phyloP scores from a whole-genome alignment of 2,888 invertebrate species.

The Rotaria socialis region DNA sequence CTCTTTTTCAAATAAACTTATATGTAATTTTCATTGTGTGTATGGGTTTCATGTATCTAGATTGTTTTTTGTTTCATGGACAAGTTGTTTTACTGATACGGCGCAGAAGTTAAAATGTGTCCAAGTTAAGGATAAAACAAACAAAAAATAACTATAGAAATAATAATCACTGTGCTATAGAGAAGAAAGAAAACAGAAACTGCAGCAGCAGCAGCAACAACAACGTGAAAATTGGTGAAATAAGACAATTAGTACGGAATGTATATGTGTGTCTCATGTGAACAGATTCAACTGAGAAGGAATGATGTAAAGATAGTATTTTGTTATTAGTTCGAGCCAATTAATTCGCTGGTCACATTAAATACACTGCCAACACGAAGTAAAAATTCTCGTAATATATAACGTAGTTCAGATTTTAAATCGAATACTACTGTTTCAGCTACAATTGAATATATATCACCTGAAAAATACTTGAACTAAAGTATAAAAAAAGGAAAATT shows the following conservation, averaged over 20 bases:
- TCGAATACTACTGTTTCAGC: constrained; percentile 92
- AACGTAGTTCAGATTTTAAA: constrained; percentile 83
- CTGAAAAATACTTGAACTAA: constrained; percentile 85
- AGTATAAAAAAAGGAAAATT: constrained; percentile 52
- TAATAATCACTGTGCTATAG: background rate
- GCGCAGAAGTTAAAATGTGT: background rate
- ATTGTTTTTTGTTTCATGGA: background rate
- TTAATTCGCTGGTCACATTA: background rate
- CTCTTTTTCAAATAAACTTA: background rate
- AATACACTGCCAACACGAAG: constrained; percentile 71
- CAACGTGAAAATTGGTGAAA: background rate
- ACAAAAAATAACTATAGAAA: constrained; percentile 12
- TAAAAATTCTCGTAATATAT: constrained; percentile 82
- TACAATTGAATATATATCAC: constrained; percentile 79
- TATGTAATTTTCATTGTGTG: background rate
- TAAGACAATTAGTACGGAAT: background rate
- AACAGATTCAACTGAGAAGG: background rate
- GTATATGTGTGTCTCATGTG: background rate
- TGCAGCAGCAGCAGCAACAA: background rate
- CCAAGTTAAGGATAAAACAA: constrained; percentile 1
- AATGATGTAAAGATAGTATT: background rate
- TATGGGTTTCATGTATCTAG: background rate
- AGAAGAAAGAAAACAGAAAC: background rate
- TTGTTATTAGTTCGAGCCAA: background rate
- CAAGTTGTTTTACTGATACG: background rate